Conservation (phyloP, 2,797 vertebrate species). For the Eulemur albifrons region DNA sequence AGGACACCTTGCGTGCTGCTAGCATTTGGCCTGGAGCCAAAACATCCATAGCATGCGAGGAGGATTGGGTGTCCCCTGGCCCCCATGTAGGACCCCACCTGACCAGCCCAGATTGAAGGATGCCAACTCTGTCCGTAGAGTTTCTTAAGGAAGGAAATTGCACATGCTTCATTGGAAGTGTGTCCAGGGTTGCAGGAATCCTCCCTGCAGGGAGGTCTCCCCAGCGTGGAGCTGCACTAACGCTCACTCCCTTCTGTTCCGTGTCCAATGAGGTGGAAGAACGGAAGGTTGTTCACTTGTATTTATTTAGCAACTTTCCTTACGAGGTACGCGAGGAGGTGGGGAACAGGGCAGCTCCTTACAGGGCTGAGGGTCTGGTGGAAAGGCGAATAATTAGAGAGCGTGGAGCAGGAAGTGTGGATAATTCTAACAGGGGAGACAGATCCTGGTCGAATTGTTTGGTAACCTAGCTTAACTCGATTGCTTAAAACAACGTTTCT, state of each 20-base stretch:
- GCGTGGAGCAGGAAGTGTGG: not conserved
- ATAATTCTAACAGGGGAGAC: not conserved
- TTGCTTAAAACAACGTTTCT: not conserved
- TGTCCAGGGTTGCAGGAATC: not conserved
- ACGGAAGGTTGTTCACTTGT: not conserved
- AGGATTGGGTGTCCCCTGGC: not conserved
- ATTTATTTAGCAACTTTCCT: not conserved
- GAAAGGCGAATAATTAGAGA: not conserved
- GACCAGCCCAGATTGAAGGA: not conserved
- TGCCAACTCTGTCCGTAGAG: not conserved
- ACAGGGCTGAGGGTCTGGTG: not conserved
- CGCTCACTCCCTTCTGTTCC: not conserved
- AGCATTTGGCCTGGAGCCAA: not conserved
- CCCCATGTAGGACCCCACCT: not conserved
- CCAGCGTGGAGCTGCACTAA: not conserved
- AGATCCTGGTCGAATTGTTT: not conserved
- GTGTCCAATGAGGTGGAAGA: not conserved
- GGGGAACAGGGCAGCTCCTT: not conserved
- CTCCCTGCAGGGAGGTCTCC: not conserved
- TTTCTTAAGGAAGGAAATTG: not conserved
- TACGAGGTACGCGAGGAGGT: not conserved
- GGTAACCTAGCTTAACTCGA: not conserved
- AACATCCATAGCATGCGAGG: not conserved
- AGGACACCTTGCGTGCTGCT: conserved; percentile 46
- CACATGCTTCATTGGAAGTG: not conserved